Evolutionary conservation across 2,113 vertebrate genomes (phyloP).

Genomic region (Hyperoodon ampullatus): DNA sequence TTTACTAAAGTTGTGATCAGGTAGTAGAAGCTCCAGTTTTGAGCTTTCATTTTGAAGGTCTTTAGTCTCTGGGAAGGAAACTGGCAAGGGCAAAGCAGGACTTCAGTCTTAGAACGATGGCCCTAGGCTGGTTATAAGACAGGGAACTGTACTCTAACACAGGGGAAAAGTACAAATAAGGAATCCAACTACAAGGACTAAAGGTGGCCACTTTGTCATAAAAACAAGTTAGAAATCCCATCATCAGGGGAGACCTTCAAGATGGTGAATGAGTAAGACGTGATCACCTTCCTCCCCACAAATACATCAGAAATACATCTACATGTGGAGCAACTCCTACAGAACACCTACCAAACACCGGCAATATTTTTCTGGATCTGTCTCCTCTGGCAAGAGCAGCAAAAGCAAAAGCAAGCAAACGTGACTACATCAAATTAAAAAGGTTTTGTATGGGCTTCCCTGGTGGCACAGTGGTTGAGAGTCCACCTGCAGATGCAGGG

Average conservation of each 20-base stretch:
- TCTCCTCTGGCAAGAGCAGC: too few species aligned
- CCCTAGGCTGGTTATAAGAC: neutral
- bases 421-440: too few species aligned
- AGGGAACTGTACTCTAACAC: neutral
- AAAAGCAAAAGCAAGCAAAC: too few species aligned
- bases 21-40: neutral
- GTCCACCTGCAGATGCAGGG: too few species aligned
- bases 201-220: neutral
- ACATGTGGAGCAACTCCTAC: too few species aligned
- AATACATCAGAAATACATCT: too few species aligned
- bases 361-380: too few species aligned
- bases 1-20: neutral
- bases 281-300: too few species aligned
- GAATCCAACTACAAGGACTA: neutral
- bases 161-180: neutral
- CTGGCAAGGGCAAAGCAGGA: neutral
- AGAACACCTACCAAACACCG: too few species aligned
- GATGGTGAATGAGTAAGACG: too few species aligned
- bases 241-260: neutral
- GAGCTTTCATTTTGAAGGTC: neutral
- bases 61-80: neutral
- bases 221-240: neutral
- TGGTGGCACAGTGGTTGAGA: too few species aligned
- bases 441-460: too few species aligned
- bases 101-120: neutral